These are phyloP conservation scores for Rhinogobius similis DNA, from an alignment of 2,113 vertebrate species.

Conservation along the genomic window DNA sequence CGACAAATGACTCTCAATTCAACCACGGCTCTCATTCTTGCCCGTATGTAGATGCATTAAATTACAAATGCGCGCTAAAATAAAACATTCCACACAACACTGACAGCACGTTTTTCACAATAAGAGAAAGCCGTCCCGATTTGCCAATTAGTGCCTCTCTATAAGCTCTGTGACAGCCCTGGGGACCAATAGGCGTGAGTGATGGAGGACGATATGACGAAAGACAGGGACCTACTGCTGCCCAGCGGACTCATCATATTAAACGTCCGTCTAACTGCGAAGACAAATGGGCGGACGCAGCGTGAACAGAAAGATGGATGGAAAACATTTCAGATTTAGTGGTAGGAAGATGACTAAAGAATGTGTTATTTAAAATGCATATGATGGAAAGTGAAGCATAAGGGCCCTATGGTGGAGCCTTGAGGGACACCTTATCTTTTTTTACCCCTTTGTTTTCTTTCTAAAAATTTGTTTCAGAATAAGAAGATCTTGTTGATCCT, in stretches of 20 bases:
- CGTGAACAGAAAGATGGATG: slow-evolving; percentile 14
- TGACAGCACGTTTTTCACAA: slow-evolving; percentile 46
- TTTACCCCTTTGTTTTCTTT: not conserved
- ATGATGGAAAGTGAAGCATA: not conserved
- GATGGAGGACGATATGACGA: slow-evolving; percentile 39
- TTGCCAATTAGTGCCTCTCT: slow-evolving; percentile 42
- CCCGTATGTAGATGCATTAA: slow-evolving; percentile 6
- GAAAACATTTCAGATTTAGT: slow-evolving; percentile 9
- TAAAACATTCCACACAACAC: slow-evolving; percentile 25
- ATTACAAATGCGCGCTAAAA: slow-evolving; percentile 16
- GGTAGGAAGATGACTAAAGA: not conserved
- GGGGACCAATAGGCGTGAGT: slow-evolving; percentile 53
- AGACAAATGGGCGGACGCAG: slow-evolving; percentile 41
- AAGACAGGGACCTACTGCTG: slow-evolving; percentile 27
- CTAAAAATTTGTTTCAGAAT: no score
- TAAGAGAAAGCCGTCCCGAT: slow-evolving; percentile 29
- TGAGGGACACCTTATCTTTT: not conserved
- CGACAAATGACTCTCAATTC: slow-evolving; percentile 18
- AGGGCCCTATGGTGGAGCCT: not conserved
- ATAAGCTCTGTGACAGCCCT: slow-evolving; percentile 41
- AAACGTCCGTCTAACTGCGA: slow-evolving; percentile 40
- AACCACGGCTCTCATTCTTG: slow-evolving; percentile 31
- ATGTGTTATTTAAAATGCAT: not conserved
- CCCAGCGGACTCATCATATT: slow-evolving; percentile 53
- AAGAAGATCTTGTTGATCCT: no score